These are phyloP conservation scores for Phocoena sinus DNA, from an alignment of 2,113 vertebrate species.

Conservation along the genomic window DNA sequence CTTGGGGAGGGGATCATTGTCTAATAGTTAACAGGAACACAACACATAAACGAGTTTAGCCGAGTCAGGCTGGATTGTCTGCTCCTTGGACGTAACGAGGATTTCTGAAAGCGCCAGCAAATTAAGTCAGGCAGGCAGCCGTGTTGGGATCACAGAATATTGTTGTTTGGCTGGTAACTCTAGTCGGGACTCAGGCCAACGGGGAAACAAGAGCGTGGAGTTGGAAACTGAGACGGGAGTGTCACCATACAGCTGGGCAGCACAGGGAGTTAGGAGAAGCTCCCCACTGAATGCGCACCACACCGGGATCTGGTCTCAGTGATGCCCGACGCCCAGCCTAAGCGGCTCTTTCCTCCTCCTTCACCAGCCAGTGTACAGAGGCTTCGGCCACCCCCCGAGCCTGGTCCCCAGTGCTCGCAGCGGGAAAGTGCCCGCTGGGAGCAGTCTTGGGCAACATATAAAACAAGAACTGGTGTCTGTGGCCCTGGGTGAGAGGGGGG, in stretches of 20 bases:
- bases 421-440: not conserved
- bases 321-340: too few relatives aligned
- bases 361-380: not conserved
- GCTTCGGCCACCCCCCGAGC: not conserved
- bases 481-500: not conserved
- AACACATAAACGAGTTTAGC: too few relatives aligned
- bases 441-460: not conserved
- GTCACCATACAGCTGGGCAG: accelerated
- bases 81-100: not conserved
- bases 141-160: not conserved
- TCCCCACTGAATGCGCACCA: accelerated
- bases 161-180: not conserved
- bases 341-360: accelerated
- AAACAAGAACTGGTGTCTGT: not conserved
- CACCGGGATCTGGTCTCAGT: too few relatives aligned
- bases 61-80: not conserved
- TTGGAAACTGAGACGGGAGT: not conserved
- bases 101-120: not conserved
- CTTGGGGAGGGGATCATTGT: not conserved
- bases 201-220: not conserved
- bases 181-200: not conserved
- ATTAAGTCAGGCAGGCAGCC: too few relatives aligned
- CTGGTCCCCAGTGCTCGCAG: not conserved
- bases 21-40: not conserved
- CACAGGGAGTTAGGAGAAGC: too few relatives aligned